Evolutionary conservation across 1,140 invertebrate genomes (phyloP).

Genomic region (Mactra quadrangularis): DNA sequence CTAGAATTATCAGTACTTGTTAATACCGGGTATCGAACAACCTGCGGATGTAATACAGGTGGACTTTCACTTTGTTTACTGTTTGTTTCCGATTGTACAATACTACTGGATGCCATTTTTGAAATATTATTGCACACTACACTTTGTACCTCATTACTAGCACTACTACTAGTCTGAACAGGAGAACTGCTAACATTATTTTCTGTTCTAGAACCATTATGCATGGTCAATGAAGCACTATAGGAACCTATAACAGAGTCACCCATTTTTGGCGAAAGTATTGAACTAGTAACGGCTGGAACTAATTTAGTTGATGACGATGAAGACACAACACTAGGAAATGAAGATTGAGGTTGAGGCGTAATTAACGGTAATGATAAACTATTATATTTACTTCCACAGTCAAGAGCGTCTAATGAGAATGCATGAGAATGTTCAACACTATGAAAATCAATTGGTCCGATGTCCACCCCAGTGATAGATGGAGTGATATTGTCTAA

Average conservation of each 20-base stretch:
- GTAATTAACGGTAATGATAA: not conserved
- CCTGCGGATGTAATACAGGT: conserved; percentile 5
- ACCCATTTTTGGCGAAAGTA: conserved; percentile 42
- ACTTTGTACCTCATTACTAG: not conserved
- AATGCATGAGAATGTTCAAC: not conserved
- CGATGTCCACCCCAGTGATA: conserved; percentile 31
- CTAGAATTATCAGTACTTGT: conserved; percentile 28
- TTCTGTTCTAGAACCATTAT: conserved; percentile 23
- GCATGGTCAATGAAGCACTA: conserved; percentile 6
- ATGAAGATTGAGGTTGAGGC: not conserved
- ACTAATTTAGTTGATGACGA: conserved; percentile 43
- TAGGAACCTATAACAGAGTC: not conserved
- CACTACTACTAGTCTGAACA: not conserved
- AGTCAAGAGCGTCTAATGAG: not conserved
- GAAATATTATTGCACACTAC: conserved; percentile 53
- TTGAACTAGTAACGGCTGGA: conserved; percentile 52
- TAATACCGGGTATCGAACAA: conserved; percentile 4
- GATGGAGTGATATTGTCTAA: conserved; percentile 55
- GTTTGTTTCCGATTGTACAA: not conserved
- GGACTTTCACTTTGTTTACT: not conserved
- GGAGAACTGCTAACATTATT: not conserved
- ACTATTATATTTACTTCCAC: not conserved
- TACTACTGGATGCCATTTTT: conserved; percentile 44
- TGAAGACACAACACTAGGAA: conserved; percentile 4
- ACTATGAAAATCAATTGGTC: conserved; percentile 48